phyloP scores from a whole-genome alignment of 2,888 invertebrate species.

The Pediacus dermestoides region DNA sequence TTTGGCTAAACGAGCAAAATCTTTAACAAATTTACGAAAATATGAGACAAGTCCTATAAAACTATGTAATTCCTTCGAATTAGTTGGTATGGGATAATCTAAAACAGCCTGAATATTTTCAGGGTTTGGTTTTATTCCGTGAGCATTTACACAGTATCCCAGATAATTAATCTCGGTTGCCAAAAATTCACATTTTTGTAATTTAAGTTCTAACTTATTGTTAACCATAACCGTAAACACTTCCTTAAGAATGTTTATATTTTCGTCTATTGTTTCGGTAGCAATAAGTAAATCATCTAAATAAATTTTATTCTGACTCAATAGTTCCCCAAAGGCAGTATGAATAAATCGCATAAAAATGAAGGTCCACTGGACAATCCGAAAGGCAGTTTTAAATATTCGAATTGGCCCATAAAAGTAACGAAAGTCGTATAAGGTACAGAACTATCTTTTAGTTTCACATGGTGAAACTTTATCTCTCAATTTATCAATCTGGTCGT shows the following conservation, averaged over 20 bases:
- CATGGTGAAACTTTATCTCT: too few species aligned
- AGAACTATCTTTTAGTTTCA: too few species aligned
- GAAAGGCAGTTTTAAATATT: too few species aligned
- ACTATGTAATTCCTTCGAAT: conserved; percentile 24
- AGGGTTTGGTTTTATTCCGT: conserved; percentile 2
- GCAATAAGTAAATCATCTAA: conserved; percentile 17
- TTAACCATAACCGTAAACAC: conserved; percentile 9
- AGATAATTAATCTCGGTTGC: conserved; percentile 15
- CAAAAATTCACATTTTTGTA: conserved; percentile 29
- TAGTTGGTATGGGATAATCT: conserved; percentile 27
- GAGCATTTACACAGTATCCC: neutral
- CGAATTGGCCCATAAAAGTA: too few species aligned
- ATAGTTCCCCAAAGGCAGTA: too few species aligned
- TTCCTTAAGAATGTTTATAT: conserved; percentile 12
- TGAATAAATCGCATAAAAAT: too few species aligned
- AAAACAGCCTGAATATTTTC: conserved; percentile 14
- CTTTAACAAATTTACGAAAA: conserved; percentile 32
- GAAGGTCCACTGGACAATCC: too few species aligned
- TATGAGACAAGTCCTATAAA: conserved; percentile 34
- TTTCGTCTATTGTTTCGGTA: conserved; percentile 13
- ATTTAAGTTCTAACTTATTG: conserved; percentile 7
- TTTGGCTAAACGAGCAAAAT: conserved; percentile 22
- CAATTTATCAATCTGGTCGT: too few species aligned
- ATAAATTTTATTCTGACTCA: too few species aligned
- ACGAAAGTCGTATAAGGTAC: too few species aligned